These are phyloP conservation scores for Ceyx cyanopectus DNA, from an alignment of 2,113 vertebrate genomes.

Conservation along the genomic window DNA sequence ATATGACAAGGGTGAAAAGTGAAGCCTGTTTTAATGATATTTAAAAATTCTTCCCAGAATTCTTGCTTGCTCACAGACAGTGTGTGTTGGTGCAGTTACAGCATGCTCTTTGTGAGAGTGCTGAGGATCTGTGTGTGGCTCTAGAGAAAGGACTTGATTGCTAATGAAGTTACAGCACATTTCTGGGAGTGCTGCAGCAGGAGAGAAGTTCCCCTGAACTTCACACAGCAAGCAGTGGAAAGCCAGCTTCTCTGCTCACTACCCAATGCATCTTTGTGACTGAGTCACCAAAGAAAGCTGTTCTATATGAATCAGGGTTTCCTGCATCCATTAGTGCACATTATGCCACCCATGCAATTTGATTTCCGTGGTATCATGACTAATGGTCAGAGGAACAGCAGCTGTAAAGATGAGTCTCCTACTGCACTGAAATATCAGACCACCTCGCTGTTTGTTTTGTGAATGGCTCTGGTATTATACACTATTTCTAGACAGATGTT, in stretches of 20 bases:
- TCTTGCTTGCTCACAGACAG: background rate
- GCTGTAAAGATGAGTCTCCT: background rate
- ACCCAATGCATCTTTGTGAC: background rate
- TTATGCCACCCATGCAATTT: background rate
- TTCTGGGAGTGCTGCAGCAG: background rate
- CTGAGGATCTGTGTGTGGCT: background rate
- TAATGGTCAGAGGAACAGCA: background rate
- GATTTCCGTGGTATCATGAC: background rate
- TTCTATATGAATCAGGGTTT: background rate
- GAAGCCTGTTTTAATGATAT: background rate
- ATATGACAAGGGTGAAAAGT: background rate
- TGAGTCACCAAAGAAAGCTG: background rate
- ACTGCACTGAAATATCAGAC: background rate
- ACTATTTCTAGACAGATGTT: background rate
- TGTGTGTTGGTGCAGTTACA: background rate
- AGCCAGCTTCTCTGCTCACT: fast-evolving
- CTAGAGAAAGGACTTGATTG: background rate
- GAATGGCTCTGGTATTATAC: background rate
- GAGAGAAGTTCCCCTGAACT: background rate
- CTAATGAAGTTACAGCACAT: background rate
- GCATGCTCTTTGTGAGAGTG: background rate
- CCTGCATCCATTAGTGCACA: background rate
- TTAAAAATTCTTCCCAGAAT: background rate
- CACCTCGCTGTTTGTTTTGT: background rate
- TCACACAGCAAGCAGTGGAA: too few species aligned